A percentile compares a stretch with the other conserved stretches of the same genome.
Evolutionary conservation across 2,113 vertebrate genomes (phyloP).

Genomic region (Arizona elegans): DNA sequence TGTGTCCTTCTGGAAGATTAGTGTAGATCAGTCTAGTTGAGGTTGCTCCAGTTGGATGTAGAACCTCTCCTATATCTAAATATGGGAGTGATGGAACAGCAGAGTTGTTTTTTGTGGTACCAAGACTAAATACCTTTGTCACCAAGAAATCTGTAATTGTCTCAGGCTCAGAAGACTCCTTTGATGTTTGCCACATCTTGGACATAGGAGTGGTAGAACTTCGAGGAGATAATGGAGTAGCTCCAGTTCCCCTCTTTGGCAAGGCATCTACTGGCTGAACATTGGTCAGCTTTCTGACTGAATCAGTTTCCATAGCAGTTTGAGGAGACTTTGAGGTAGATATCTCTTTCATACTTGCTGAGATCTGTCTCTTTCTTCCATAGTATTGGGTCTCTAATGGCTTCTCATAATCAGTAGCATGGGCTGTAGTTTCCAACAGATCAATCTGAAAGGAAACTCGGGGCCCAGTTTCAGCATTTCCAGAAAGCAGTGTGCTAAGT

Average conservation of each 20-base stretch:
- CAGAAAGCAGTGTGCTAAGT: fast-evolving
- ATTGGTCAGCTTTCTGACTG: background rate
- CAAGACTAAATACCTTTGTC: background rate
- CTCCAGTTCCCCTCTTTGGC: background rate
- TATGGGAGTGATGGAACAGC: background rate
- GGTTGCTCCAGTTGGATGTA: background rate
- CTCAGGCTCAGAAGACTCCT: background rate
- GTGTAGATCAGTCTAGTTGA: background rate
- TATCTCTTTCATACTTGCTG: fast-evolving
- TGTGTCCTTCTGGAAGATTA: background rate
- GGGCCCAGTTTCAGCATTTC: fast-evolving
- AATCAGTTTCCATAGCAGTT: no score
- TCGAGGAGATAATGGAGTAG: background rate
- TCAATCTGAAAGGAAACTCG: background rate
- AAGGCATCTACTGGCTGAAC: background rate
- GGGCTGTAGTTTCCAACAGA: background rate
- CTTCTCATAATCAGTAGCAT: background rate
- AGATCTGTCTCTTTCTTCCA: background rate
- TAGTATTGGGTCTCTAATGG: background rate
- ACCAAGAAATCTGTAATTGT: background rate
- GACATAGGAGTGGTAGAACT: background rate
- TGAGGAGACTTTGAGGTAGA: background rate
- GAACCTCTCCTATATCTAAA: no score
- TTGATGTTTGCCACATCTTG: background rate
- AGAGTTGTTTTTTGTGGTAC: background rate